Evolutionary conservation across 2,888 invertebrate species (phyloP).

Genomic region (Eurytoma californica): DNA sequence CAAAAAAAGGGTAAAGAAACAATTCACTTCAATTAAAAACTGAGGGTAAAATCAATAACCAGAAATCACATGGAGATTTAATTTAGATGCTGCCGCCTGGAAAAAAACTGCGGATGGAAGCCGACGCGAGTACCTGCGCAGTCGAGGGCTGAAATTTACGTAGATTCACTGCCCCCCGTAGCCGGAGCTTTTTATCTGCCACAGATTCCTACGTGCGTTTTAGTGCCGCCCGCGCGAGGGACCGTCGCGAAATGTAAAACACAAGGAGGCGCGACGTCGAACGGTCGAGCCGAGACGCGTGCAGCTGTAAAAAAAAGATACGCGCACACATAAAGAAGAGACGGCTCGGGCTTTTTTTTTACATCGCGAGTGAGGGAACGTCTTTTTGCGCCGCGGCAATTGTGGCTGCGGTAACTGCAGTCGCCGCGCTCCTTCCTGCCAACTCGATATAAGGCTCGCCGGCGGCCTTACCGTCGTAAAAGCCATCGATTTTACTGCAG

Average conservation of each 20-base stretch:
- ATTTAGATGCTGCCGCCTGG: slow-evolving; percentile 42
- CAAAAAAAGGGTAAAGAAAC: no score
- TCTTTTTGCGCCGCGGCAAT: slow-evolving; percentile 38
- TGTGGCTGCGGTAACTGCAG: slow-evolving; percentile 43
- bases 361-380: neutral
- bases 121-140: slow-evolving; percentile 47
- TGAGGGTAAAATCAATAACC: neutral
- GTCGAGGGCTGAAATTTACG: slow-evolving; percentile 59
- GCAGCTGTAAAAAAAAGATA: slow-evolving; percentile 32
- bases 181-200: slow-evolving; percentile 60
- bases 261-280: neutral
- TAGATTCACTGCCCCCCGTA: slow-evolving; percentile 52
- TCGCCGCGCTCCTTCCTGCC: slow-evolving; percentile 33
- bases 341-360: slow-evolving; percentile 36
- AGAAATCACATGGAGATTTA: slow-evolving; percentile 45
- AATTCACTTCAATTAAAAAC: no score
- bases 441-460: slow-evolving; percentile 39
- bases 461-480: slow-evolving; percentile 40
- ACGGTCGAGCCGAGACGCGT: neutral
- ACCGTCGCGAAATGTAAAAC: slow-evolving; percentile 18
- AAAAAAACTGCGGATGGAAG: neutral
- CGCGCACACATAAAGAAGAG: neutral
- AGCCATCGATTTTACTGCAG: slow-evolving; percentile 53
- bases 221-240: neutral
- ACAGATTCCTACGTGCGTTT: slow-evolving; percentile 54